phyloP scores from a whole-genome alignment of 2,797 vertebrate species.

The Tamandua tetradactyla region DNA sequence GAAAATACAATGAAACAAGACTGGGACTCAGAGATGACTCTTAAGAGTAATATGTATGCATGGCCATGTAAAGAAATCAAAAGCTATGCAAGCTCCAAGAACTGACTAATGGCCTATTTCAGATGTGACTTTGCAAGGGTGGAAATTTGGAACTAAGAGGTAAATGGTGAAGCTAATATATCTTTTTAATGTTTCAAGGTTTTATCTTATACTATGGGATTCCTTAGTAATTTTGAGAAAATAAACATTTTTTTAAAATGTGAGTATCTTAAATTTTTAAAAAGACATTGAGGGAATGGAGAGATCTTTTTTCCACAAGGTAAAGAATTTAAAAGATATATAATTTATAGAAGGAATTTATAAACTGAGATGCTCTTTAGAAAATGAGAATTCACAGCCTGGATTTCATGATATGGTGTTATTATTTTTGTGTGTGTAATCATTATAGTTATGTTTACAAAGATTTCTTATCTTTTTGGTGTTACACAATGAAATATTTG shows the following conservation, averaged over 20 bases:
- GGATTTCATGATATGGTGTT: background rate
- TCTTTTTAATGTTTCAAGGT: background rate
- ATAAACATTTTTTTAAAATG: background rate
- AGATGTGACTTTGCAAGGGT: background rate
- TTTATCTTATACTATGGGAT: background rate
- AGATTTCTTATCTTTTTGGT: background rate
- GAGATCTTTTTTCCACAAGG: background rate
- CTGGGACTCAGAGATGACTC: background rate
- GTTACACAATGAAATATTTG: background rate
- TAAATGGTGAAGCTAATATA: background rate
- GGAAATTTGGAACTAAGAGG: constrained; percentile 2
- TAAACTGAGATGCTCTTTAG: background rate
- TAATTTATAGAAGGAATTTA: background rate
- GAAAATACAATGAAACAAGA: background rate
- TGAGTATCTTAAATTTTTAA: background rate
- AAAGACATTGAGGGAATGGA: background rate
- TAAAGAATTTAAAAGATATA: background rate
- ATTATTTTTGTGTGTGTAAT: background rate
- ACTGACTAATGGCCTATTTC: constrained; percentile 12
- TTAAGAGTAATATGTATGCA: background rate
- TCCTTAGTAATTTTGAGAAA: background rate
- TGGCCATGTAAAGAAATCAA: background rate
- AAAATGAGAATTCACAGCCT: background rate
- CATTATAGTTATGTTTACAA: background rate
- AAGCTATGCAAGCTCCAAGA: background rate